phyloP scores from a whole-genome alignment of 2,888 invertebrate species.

The Caenorhabditis sp. region DNA sequence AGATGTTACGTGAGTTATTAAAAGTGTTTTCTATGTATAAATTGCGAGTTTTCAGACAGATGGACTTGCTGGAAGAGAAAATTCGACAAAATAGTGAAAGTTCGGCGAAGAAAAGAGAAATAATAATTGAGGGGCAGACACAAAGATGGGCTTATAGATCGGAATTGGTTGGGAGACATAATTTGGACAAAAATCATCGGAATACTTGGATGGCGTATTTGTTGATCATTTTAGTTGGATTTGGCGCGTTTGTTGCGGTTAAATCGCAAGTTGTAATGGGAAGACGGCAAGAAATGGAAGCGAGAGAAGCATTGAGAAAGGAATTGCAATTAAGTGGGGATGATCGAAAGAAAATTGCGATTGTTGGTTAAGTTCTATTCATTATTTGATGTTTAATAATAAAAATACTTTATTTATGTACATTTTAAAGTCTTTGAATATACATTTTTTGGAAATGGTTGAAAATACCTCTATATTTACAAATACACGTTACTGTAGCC shows the following conservation, averaged over 20 bases:
- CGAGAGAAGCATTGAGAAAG: slow-evolving; percentile 38
- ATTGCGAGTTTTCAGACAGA: slow-evolving; percentile 35
- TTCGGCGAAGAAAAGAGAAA: slow-evolving; percentile 39
- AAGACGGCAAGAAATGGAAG: slow-evolving; percentile 62
- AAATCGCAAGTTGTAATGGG: slow-evolving; percentile 59
- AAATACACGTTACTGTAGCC: slow-evolving; percentile 9
- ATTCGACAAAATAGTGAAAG: slow-evolving; percentile 26
- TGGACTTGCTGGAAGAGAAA: slow-evolving; percentile 59
- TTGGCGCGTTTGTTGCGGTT: slow-evolving; percentile 58
- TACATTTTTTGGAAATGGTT: neutral
- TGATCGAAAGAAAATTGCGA: slow-evolving; percentile 52
- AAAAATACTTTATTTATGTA: no score
- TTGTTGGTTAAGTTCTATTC: slow-evolving; percentile 27
- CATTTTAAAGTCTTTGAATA: neutral
- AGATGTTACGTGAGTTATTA: slow-evolving; percentile 46
- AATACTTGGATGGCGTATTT: slow-evolving; percentile 61
- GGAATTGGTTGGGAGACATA: slow-evolving; percentile 57
- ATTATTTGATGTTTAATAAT: no score
- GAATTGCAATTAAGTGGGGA: slow-evolving; percentile 53
- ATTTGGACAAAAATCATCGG: slow-evolving; percentile 58
- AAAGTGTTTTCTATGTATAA: neutral
- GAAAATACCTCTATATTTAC: neutral
- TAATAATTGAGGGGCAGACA: slow-evolving; percentile 52
- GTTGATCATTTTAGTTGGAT: slow-evolving; percentile 59
- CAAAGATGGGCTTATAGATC: slow-evolving; percentile 63